Evolutionary conservation across 2,113 vertebrate species (phyloP).

Genomic region (Proteles cristata): DNA sequence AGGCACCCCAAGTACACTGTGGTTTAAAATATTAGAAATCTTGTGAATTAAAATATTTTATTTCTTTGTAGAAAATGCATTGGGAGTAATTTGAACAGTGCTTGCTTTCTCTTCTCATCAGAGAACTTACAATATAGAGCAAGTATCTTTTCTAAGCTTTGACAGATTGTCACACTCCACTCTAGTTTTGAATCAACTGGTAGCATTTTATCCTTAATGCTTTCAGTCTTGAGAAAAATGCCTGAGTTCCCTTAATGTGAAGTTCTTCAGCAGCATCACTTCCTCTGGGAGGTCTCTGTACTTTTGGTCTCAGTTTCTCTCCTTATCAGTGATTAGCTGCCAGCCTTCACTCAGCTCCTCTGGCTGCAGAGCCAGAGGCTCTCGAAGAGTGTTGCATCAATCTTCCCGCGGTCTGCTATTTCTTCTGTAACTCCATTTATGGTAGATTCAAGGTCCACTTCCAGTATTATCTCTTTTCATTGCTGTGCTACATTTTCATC

Average conservation of each 20-base stretch:
- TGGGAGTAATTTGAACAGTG: background rate
- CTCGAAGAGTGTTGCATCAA: fast-evolving
- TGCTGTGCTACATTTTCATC: background rate
- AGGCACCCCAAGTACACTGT: background rate
- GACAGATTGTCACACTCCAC: background rate
- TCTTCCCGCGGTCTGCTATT: background rate
- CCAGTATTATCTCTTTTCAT: background rate
- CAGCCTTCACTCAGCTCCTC: background rate
- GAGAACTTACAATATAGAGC: background rate
- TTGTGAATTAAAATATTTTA: background rate
- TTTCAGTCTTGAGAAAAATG: background rate
- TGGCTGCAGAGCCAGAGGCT: background rate
- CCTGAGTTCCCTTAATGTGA: background rate
- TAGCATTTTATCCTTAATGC: background rate
- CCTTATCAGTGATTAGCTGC: background rate
- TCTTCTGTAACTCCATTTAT: background rate
- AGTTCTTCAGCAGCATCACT: background rate
- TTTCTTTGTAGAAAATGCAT: background rate
- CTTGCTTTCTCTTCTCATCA: background rate
- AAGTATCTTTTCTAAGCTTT: background rate
- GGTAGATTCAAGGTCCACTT: background rate
- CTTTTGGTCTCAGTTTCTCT: background rate
- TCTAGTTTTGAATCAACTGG: background rate
- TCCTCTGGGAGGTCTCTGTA: background rate
- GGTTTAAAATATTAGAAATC: background rate